Conservation (phyloP, 2,113 vertebrate genomes). For the Scomber japonicus region DNA sequence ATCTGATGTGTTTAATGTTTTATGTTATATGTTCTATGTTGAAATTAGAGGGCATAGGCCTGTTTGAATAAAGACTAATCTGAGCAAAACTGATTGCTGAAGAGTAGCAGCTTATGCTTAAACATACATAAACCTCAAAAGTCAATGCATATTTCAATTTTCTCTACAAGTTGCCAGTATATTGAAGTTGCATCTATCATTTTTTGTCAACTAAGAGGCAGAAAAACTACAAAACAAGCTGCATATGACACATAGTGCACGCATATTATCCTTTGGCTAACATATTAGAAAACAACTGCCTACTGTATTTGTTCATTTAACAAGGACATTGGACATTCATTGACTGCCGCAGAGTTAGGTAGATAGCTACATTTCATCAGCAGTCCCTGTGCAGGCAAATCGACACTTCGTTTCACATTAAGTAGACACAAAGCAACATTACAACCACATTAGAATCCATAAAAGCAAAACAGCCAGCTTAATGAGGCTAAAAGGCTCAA, state of each 20-base stretch:
- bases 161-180: not conserved
- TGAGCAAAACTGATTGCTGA: not conserved
- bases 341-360: no score
- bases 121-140: not conserved
- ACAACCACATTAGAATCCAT: slow-evolving; percentile 3
- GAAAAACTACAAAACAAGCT: not conserved
- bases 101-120: not conserved
- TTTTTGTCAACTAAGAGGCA: not conserved
- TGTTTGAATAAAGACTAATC: not conserved
- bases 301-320: no score
- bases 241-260: slow-evolving; percentile 5
- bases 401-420: not conserved
- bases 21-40: not conserved
- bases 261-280: slow-evolving; percentile 5
- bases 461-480: slow-evolving; percentile 23
- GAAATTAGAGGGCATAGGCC: not conserved
- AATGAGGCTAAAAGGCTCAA: slow-evolving; percentile 11
- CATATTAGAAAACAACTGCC: not conserved
- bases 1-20: not conserved
- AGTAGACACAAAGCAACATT: not conserved
- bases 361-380: no score
- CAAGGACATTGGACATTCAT: no score
- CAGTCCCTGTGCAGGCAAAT: no score
- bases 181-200: not conserved
- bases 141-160: not conserved